Percentiles rank a stretch among this genome's conserved stretches.
Evolutionary conservation across 92 coral and sea anemone species (phyloP).

Genomic region (Palythoa grandiflora): DNA sequence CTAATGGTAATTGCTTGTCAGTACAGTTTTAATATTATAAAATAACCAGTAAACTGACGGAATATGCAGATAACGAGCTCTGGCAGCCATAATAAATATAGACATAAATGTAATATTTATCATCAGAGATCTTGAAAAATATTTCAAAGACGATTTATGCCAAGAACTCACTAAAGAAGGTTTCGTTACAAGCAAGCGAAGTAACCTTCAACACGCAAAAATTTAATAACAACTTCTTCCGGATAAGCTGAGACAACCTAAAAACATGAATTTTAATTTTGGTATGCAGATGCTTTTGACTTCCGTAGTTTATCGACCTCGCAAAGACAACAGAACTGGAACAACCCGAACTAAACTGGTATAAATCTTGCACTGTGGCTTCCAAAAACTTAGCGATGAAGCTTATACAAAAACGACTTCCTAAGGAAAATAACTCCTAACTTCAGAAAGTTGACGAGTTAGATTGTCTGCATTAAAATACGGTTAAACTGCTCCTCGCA

Average conservation of each 20-base stretch:
- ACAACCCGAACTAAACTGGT: neutral
- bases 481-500: neutral
- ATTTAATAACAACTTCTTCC: neutral
- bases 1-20: neutral
- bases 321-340: neutral
- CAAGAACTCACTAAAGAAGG: neutral
- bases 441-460: neutral
- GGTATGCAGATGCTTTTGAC: constrained; percentile 22
- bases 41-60: neutral
- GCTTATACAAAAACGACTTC: neutral
- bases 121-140: neutral
- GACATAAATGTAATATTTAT: neutral
- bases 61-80: neutral
- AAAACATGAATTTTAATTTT: constrained; percentile 17
- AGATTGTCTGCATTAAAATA: neutral
- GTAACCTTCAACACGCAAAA: neutral
- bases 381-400: neutral
- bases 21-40: neutral
- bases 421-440: neutral
- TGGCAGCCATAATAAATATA: neutral
- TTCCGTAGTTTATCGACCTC: constrained; percentile 24
- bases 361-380: neutral
- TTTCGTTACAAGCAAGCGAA: neutral
- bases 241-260: neutral
- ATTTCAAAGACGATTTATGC: neutral